Evolutionary conservation across 1,140 invertebrate genomes (phyloP).

Genomic region (Patella vulgata): DNA sequence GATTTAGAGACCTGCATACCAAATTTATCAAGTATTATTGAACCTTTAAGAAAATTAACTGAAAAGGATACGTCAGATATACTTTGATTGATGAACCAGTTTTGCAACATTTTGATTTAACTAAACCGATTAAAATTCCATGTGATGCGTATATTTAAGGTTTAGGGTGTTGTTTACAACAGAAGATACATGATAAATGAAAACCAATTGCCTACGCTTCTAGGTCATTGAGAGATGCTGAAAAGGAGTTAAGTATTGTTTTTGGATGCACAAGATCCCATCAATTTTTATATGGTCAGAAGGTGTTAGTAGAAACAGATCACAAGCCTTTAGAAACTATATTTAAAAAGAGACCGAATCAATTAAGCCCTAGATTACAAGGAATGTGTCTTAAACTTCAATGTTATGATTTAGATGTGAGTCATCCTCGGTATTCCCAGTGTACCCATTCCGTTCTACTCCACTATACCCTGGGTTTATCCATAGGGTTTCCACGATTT

Average conservation of each 20-base stretch:
- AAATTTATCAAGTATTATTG: constrained; percentile 57
- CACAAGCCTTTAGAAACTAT: too few relatives aligned
- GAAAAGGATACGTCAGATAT: constrained; percentile 12
- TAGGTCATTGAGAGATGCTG: constrained; percentile 63
- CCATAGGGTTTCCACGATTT: too few relatives aligned
- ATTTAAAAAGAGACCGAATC: too few relatives aligned
- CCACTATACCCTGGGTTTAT: too few relatives aligned
- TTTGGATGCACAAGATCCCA: too few relatives aligned
- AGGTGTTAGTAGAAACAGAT: too few relatives aligned
- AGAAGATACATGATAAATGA: constrained; percentile 45
- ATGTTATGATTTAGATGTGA: too few relatives aligned
- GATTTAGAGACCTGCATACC: constrained; percentile 15
- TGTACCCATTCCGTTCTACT: too few relatives aligned
- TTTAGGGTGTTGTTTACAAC: constrained; percentile 60
- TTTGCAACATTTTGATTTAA: constrained; percentile 48
- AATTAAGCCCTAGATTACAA: too few relatives aligned
- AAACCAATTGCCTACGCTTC: constrained; percentile 60
- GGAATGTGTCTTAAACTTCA: too few relatives aligned
- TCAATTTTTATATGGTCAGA: too few relatives aligned
- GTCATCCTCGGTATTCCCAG: too few relatives aligned
- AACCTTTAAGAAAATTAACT: constrained; percentile 29
- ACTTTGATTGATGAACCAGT: neutral
- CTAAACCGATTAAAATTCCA: constrained; percentile 47
- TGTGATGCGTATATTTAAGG: constrained; percentile 59
- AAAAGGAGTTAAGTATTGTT: constrained; percentile 40